A percentile compares a stretch with the other conserved stretches of the same genome.
Evolutionary conservation across 1,140 invertebrate species (phyloP).

Genomic region (Varroa destructor): DNA sequence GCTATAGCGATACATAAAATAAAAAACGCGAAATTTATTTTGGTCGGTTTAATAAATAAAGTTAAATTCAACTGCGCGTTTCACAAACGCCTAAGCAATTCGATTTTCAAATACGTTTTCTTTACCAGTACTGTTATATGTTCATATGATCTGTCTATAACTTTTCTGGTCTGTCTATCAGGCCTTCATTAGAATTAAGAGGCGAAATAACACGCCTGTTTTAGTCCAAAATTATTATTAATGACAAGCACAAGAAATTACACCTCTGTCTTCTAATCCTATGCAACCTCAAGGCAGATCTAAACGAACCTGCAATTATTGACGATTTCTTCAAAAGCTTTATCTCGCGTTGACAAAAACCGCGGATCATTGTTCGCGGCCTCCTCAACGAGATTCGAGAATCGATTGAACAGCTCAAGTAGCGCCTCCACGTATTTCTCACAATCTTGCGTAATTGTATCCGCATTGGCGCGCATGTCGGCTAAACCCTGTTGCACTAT

Average conservation of each 20-base stretch:
- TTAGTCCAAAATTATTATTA: too few relatives aligned
- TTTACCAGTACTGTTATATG: too few relatives aligned
- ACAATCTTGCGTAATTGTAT: constrained; percentile 90
- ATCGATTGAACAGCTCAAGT: constrained; percentile 77
- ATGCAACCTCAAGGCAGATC: too few relatives aligned
- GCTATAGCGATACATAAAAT: not conserved
- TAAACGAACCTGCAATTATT: constrained; percentile 54
- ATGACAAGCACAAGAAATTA: too few relatives aligned
- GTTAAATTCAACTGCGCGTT: too few relatives aligned
- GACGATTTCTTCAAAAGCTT: constrained; percentile 93
- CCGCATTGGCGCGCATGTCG: constrained; percentile 91
- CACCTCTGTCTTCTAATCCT: too few relatives aligned
- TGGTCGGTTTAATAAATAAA: not conserved
- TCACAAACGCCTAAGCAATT: too few relatives aligned
- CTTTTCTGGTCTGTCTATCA: too few relatives aligned
- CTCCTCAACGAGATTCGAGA: constrained; percentile 78
- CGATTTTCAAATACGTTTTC: too few relatives aligned
- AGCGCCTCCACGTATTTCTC: constrained; percentile 97
- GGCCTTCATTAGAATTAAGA: too few relatives aligned
- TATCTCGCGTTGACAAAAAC: constrained; percentile 92
- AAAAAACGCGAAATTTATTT: not conserved
- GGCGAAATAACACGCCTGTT: too few relatives aligned
- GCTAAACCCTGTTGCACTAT: constrained; percentile 82
- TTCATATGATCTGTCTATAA: too few relatives aligned
- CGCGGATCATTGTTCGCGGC: constrained; percentile 93